Conservation (phyloP, 2,113 vertebrate genomes). For the Gallinago undulata region DNA sequence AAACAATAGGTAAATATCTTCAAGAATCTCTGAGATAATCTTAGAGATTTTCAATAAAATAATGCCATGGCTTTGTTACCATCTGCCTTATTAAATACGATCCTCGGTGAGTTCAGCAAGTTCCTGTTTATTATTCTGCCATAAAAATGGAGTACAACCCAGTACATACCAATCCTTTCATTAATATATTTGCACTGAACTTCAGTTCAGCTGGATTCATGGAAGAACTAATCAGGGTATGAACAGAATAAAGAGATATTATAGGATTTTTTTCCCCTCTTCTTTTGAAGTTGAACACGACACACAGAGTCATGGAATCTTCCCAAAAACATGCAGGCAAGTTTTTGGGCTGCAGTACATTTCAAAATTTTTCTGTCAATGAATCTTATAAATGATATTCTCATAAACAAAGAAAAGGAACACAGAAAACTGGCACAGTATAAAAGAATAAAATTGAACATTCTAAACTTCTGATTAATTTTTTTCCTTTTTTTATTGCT, state of each 20-base stretch:
- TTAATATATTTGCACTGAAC: neutral
- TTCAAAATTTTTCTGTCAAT: constrained; percentile 10
- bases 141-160: neutral
- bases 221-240: constrained; percentile 1
- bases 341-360: neutral
- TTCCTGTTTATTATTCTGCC: neutral
- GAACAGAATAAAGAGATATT: neutral
- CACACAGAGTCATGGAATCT: neutral
- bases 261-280: neutral
- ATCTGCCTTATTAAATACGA: neutral
- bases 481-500: constrained; percentile 31
- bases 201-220: neutral
- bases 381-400: constrained; percentile 8
- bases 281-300: neutral
- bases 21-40: neutral
- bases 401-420: neutral
- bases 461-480: constrained; percentile 51
- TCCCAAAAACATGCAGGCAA: neutral
- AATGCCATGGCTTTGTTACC: neutral
- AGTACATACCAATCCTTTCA: neutral
- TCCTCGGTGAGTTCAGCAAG: neutral
- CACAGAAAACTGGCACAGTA: neutral
- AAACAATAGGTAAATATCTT: neutral
- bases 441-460: constrained; percentile 37
- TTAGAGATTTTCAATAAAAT: neutral